phyloP scores from a whole-genome alignment of 2,797 vertebrate genomes.

The Mallotus villosus region DNA sequence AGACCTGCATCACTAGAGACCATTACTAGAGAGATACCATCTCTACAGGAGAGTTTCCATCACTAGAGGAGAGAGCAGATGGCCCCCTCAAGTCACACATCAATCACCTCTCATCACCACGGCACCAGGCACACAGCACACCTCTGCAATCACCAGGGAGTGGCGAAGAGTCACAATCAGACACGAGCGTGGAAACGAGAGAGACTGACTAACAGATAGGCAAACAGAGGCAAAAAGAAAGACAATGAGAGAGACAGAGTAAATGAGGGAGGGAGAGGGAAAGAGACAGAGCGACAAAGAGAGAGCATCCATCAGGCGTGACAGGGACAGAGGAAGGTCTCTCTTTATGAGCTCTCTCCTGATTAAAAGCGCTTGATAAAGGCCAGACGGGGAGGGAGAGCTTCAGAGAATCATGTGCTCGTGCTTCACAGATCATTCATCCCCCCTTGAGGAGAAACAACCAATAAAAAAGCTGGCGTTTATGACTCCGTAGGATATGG shows the following conservation, averaged over 20 bases:
- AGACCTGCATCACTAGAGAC: too few relatives aligned
- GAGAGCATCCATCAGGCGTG: constrained; percentile 49
- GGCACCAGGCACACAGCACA: constrained; percentile 34
- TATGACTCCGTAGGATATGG: background rate
- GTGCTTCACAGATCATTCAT: constrained; percentile 10
- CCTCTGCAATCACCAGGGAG: constrained; percentile 56
- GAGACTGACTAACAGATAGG: background rate
- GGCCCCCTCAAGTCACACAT: constrained; percentile 10
- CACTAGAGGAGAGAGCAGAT: too few relatives aligned
- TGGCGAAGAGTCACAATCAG: constrained; percentile 17
- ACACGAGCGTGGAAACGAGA: background rate
- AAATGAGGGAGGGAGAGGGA: background rate
- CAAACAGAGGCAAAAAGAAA: background rate
- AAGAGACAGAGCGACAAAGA: background rate
- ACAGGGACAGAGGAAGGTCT: constrained; percentile 38
- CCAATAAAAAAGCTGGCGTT: constrained; percentile 7
- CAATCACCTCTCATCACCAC: constrained; percentile 38
- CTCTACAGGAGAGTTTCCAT: too few relatives aligned
- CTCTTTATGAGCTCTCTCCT: constrained; percentile 38
- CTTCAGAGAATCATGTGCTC: background rate
- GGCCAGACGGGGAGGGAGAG: constrained; percentile 1
- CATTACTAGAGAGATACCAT: too few relatives aligned
- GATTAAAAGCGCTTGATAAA: constrained; percentile 40
- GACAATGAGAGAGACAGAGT: background rate
- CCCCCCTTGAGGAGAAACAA: background rate